phyloP scores from a whole-genome alignment of 2,888 invertebrate species.

The Diplolepis rosae region DNA sequence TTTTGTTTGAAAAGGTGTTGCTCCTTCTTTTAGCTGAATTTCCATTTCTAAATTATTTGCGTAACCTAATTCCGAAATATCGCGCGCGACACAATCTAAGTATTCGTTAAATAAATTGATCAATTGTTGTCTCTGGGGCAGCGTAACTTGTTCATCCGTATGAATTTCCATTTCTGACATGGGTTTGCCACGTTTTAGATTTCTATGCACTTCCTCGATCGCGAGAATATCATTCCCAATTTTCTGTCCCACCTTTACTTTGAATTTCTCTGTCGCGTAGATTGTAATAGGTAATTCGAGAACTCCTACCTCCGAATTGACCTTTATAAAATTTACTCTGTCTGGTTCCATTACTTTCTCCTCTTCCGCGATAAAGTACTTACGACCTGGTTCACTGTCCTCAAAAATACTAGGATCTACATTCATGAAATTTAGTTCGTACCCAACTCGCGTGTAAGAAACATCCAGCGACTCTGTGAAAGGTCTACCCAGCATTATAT shows the following conservation, averaged over 20 bases:
- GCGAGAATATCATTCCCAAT: neutral
- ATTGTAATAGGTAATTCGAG: slow-evolving; percentile 8
- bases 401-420: no score
- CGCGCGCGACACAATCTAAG: slow-evolving; percentile 31
- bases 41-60: slow-evolving; percentile 33
- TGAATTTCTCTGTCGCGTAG: neutral
- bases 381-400: no score
- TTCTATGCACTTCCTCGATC: neutral
- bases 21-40: slow-evolving; percentile 22
- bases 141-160: neutral
- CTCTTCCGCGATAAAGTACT: no score
- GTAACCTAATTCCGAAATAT: slow-evolving; percentile 26
- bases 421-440: no score
- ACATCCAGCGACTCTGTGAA: no score
- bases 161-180: slow-evolving; percentile 5
- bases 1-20: neutral
- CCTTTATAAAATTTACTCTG: slow-evolving; percentile 33
- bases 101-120: slow-evolving; percentile 26
- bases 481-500: no score
- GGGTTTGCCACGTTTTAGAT: neutral
- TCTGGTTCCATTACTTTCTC: no score
- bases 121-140: slow-evolving; percentile 30
- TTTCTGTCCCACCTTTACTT: neutral
- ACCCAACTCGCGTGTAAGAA: no score
- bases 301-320: neutral